A percentile compares a stretch with the other conserved stretches of the same genome.
phyloP scores from a whole-genome alignment of 2,888 invertebrate species.

The Scotopteryx bipunctaria region DNA sequence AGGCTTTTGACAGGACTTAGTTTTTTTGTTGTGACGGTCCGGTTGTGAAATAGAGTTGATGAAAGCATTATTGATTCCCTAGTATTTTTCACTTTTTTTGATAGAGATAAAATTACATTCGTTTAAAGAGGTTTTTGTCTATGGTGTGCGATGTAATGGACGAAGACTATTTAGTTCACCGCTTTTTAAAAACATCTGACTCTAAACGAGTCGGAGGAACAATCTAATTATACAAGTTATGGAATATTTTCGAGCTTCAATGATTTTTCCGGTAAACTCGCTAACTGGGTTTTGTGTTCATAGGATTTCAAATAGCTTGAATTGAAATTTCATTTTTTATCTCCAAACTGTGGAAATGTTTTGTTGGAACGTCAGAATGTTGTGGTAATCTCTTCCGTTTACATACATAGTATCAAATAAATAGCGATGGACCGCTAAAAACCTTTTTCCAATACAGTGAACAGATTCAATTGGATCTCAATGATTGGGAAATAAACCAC shows the following conservation, averaged over 20 bases:
- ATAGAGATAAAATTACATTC: no score
- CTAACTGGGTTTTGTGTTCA: conserved; percentile 19
- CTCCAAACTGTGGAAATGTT: neutral
- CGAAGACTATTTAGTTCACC: no score
- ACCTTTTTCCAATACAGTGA: neutral
- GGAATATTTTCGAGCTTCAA: conserved; percentile 24
- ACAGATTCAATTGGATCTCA: conserved; percentile 1
- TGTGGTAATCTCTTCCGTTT: neutral
- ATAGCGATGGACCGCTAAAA: neutral
- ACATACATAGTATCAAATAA: neutral
- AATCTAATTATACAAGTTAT: conserved; percentile 23
- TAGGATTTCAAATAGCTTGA: conserved; percentile 16
- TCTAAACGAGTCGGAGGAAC: conserved; percentile 11
- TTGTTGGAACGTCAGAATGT: neutral
- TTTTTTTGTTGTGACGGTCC: no score
- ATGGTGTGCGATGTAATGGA: no score
- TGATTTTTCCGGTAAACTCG: conserved; percentile 16
- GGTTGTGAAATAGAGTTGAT: no score
- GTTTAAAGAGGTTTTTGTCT: no score
- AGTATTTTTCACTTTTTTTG: no score
- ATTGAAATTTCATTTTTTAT: conserved; percentile 8
- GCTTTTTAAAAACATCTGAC: neutral
- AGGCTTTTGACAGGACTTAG: no score
- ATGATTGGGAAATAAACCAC: neutral
- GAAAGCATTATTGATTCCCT: no score